Evolutionary conservation across 30 jellyfish, hydroid and myxozoan species (phyloP).

Genomic region (Chrysaora quinquecirrha): DNA sequence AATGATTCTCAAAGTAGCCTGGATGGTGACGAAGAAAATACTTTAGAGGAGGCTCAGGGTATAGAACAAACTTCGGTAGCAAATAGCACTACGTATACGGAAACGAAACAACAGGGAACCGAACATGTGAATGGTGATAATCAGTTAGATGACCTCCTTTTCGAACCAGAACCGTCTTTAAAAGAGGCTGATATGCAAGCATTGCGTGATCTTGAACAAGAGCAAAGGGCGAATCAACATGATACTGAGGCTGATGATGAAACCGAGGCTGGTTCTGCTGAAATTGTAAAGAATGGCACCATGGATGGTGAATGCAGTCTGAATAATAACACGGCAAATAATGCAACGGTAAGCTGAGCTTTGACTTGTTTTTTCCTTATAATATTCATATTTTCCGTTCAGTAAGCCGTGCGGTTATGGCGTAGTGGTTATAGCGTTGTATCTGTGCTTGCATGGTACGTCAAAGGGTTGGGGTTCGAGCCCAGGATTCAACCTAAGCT

Average conservation of each 20-base stretch:
- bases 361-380: background rate
- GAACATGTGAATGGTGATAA: background rate
- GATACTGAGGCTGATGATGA: constrained; percentile 11
- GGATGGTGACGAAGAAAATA: constrained; percentile 11
- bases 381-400: too few relatives aligned
- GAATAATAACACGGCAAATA: background rate
- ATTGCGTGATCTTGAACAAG: constrained; percentile 27
- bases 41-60: background rate
- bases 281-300: background rate
- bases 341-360: background rate
- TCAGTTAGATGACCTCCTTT: background rate
- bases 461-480: background rate
- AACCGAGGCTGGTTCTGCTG: constrained; percentile 12
- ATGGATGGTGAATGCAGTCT: background rate
- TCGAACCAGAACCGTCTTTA: constrained; percentile 42
- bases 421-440: background rate
- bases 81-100: background rate
- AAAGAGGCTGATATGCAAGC: constrained; percentile 65
- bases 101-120: background rate
- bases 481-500: background rate
- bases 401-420: background rate
- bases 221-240: background rate
- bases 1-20: constrained; percentile 29
- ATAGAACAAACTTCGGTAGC: background rate
- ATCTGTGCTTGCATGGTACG: background rate